phyloP scores from a whole-genome alignment of 2,113 vertebrate species.

The Murina feae region DNA sequence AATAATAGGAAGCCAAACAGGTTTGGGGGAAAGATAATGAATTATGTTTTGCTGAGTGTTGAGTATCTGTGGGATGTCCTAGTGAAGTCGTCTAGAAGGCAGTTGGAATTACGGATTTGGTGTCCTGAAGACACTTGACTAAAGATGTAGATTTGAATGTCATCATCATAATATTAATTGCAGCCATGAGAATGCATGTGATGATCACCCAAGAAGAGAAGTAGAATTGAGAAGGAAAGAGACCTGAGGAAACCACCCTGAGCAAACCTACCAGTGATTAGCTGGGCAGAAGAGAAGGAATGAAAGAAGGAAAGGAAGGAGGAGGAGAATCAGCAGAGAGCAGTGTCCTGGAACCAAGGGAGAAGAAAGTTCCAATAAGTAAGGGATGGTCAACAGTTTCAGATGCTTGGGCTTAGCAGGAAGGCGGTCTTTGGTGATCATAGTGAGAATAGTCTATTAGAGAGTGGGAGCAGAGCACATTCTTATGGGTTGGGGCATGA shows the following conservation, averaged over 20 bases:
- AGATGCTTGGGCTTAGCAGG: neutral
- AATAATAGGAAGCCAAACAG: neutral
- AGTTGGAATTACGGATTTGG: neutral
- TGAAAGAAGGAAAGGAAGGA: neutral
- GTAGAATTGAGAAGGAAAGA: conserved; percentile 8
- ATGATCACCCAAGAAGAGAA: neutral
- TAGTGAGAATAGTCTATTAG: neutral
- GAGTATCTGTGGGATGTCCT: neutral
- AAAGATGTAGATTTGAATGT: neutral
- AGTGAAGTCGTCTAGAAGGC: neutral
- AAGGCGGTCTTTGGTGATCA: neutral
- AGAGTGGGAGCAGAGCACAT: neutral
- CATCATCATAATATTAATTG: conserved; percentile 9
- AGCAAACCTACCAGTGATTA: neutral
- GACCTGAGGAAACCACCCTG: neutral
- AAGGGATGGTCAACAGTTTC: neutral
- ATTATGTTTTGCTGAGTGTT: neutral
- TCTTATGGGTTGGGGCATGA: neutral
- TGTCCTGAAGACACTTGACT: neutral
- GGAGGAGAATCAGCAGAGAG: neutral
- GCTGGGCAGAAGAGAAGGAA: conserved; percentile 12
- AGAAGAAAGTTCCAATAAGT: neutral
- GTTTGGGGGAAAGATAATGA: neutral
- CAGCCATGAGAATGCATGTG: neutral
- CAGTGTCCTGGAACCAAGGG: neutral